Evolutionary conservation across 2,888 invertebrate genomes (phyloP), one percentile per base, ranked within the genome.

Genomic region (Microplitis manilae): DNA sequence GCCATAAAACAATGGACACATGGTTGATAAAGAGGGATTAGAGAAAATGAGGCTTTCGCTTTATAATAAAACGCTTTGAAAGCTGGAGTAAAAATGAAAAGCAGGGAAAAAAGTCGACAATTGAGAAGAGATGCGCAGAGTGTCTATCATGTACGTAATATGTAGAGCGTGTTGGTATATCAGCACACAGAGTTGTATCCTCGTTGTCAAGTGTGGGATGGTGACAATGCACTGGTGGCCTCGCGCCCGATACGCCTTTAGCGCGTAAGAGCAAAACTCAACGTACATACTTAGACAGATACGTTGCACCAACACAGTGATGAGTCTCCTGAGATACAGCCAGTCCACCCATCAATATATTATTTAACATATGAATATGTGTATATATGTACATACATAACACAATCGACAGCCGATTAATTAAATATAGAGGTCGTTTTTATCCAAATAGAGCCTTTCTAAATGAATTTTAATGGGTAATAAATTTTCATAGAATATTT

Each of bases 221-320:
- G 85, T 85, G 85, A 86, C 85, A 85, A 86, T 86, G 86, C 83
- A 86, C 85, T 74, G 79, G 75, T 76, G 64, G 74, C 68, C 77
- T 76, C 71, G 78, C 65, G 77, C 77, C 73, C 77, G 71, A 75
- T 77, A 79, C 68, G 60, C 40, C 59, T 73, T 65, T 41, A 50
- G 73, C 75, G 39, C 67, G 70, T 65, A 39, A 62, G 50, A 15
- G 50, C 17, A 68, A 40, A 20, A 41, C 17, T 20, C 8, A n/a
- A 59, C 13, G 39, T 41, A 73, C 38, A 65, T 17, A 41, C 15
- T 30, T 62, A 38, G 62, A 59, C 7, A 13, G 41, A 62, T 61
- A 59, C 69, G 38, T 67, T 40, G 30, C 8, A 30, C 40, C 15
- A 30, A 30, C 30, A 30, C 30, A 70, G 20, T 73, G 60, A 39